Evolutionary conservation across 1,140 invertebrate genomes (phyloP), one percentile per base, ranked within the genome.

Genomic region (Solenopsis fugax): DNA sequence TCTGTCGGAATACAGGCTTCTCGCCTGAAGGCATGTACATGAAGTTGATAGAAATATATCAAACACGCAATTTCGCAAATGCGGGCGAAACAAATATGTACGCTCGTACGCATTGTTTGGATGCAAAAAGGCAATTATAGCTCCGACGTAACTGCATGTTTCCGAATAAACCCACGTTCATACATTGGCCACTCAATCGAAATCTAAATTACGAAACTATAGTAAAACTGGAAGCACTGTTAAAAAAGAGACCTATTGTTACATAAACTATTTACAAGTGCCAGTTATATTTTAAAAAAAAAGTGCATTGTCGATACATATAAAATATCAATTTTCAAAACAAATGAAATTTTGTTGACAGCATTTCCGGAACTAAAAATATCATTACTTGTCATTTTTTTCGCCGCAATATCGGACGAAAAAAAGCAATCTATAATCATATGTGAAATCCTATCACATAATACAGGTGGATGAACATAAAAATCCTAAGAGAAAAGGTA

Each of bases 111-210:
- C 45, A 84, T 84, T 84, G 80, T 84, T 84, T 73, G 69, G 41
- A 60, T 84, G 69, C 69, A 72, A 21, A 84, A 84, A 84, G 80
- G 54, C 80, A 84, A 84, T 84, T 84, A 84, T 72, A 58, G 54
- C 29, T 62, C 7, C 13, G 34, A 82, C 41, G 37, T 82, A 48
- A 2, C 18, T 37, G 69, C 13, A 48, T 34, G 54, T 84, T 84
- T 84, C 60, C 41, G 29, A 62, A 62, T 84, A 62, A 73, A 84
- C 41, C 60, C 54, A 75, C 80, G 80, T 84, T 58, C n/a, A 73
- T 73, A 58, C 54, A 73, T 60, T 52, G 10, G 54, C 41, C 21
- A 37, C 37, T 48, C 54, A 81, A 81, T 81, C 52, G 52, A 81
- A 71, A 75, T 84, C 80, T 84, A 84, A 84, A 84, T 84, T 84